These are phyloP conservation scores for Ophonus ardosiacus DNA, from an alignment of 2,888 invertebrate genomes.

Conservation along the genomic window DNA sequence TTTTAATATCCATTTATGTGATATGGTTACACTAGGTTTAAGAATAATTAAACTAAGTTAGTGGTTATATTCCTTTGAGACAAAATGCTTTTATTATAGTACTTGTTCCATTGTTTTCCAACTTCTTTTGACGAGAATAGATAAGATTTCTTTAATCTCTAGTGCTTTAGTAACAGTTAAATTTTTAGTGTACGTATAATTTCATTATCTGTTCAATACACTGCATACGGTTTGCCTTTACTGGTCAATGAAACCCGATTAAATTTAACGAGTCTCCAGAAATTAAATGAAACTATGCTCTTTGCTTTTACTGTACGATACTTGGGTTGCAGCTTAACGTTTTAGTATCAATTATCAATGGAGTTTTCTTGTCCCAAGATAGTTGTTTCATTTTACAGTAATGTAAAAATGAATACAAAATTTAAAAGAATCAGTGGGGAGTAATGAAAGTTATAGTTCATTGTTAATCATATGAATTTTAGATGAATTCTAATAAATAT, in stretches of 20 bases:
- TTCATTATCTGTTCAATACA: neutral
- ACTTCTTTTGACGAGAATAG: too few species aligned
- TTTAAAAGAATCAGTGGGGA: neutral
- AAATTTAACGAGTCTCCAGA: constrained; percentile 22
- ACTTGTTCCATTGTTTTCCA: too few species aligned
- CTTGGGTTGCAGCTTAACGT: constrained; percentile 14
- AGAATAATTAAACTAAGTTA: too few species aligned
- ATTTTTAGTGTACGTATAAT: too few species aligned
- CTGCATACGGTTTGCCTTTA: neutral
- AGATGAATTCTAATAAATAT: too few species aligned
- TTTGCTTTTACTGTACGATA: constrained; percentile 9
- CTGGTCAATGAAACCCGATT: neutral
- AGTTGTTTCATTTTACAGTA: neutral
- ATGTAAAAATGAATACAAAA: neutral
- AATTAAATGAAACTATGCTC: constrained; percentile 12
- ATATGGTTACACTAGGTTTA: too few species aligned
- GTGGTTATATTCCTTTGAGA: too few species aligned
- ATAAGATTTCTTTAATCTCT: too few species aligned
- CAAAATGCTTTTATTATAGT: too few species aligned
- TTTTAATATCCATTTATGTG: too few species aligned
- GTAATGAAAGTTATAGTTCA: neutral
- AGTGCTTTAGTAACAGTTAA: too few species aligned
- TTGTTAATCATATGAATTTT: too few species aligned
- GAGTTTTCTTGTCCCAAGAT: neutral
- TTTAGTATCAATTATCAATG: constrained; percentile 9